Base-by-base conservation (phyloP, 2,113 vertebrate genomes). In the Aix galericulata region DNA sequence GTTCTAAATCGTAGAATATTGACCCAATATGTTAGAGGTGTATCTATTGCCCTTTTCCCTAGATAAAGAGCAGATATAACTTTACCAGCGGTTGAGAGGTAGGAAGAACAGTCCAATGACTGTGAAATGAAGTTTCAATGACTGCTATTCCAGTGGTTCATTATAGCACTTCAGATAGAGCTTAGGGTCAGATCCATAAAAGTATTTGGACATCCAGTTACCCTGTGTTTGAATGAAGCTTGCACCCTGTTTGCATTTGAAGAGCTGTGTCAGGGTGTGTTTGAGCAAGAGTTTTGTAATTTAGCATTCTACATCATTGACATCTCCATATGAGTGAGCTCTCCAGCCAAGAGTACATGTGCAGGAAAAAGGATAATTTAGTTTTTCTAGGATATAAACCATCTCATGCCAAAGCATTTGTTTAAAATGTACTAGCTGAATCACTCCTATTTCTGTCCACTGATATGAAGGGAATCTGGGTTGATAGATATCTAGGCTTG, bases 161-260 rank as follows among this genome's bases (percentile, higher is more conserved):
- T 25, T 12, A 1, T 0, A 53, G 67, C 27, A 17, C 3, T 4
- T 44, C n/a, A 12, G 62, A 21, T 52, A 52, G 44, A 7, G 8
- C 25, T 5, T 8, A n/a, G 44, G 44, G 17, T 21, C n/a, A 73
- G 73, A 13, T 74, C 50, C 1, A 0, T 68, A 15, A 13, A 63
- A 68, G 17, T 11, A 21, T 77, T 44, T 92, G 68, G 26, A 32
- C 17, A 3, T 9, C 32, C 40, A 18, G 7, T 13, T n/a, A 11
- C 9, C 17, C 31, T 55, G 26, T 76, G 2, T 23, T 13, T 44
- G 74, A 50, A 9, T 17, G 36, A 5, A 56, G 27, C 48, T 60
- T 13, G 15, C 14, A 5, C 36, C 11, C 20, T 14, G 34, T 67
- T 60, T 84, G 48, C 10, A 0, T 38, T 11, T 53, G 60, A 42